Base-by-base conservation (phyloP, 2,888 invertebrate species). In the Eledone cirrhosa region DNA sequence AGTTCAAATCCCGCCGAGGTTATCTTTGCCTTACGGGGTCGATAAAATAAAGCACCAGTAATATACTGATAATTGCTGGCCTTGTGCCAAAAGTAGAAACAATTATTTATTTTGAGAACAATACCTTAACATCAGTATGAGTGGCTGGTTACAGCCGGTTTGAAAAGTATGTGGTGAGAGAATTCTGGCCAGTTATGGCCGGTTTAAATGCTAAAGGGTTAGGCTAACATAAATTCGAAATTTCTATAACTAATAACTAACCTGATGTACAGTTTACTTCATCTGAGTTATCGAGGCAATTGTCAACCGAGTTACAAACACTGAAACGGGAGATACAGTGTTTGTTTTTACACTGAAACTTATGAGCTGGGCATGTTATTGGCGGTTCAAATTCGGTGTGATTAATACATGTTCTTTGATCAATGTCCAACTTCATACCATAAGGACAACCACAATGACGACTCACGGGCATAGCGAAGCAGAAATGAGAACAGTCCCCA, bases 341-440 rank as follows among this genome's bases (percentile, higher is more conserved):
- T 89, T 97, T 96, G 90, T 97, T 97, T 86, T 94, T 94, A 89
- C 98, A 98, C 0, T 96, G 96, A 89, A 98, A 98, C 91, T 97
- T 96, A 95, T 96, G 96, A 1, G 94, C 93, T 87, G 96, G 96
- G 88, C 98, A 98, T 0, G 96, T 95, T 85, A 95, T 94, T 0
- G 95, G 93, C 0, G 96, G 95, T 0, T 96, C 96, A 90, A 97
- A 97, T 86, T 94, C 94, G 0, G 97, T 96, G 91, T 97, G 96
- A 0, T 94, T 91, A 5, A 94, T 92, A 85, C 98, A 98, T 0
- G 85, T 87, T 74, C 93, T 92, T 41, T 93, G 94, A 87, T 96
- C 95, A 0, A 93, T 92, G 69, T 88, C 88, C 78, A 98, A 90
- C 82, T 94, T 94, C 91, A 97, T 96, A 0, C 98, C 98, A 86